Evolutionary conservation across 2,888 invertebrate species (phyloP), one percentile per base, ranked within the genome.

Genomic region (Andrena trimmerana): DNA sequence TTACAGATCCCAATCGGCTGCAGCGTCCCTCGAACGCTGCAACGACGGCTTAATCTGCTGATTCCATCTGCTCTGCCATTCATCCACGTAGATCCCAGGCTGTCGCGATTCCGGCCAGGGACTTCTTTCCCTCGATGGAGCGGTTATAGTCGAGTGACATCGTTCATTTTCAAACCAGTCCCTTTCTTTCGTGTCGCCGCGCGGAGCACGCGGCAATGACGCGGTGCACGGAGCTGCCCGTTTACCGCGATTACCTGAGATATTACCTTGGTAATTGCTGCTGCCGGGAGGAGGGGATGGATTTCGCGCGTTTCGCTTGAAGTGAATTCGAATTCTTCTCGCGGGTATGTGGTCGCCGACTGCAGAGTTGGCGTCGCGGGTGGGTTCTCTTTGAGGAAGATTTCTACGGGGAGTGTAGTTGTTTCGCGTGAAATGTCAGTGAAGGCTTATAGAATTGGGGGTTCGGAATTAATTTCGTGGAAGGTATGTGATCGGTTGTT

Each of bases 1-100:
- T 82, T 72, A 57, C 74, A 69, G 78, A 84, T 83, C 72, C 68
- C 75, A 68, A 84, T 78, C 78, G 68, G 20, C 59, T 59, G 71
- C 68, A 71, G 59, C 72, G 42, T 42, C 66, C 73, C 57, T 20
- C 24, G 48, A 54, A 20, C 36, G 33, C 10, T 36, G 52, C 60
- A 72, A 67, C 67, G 70, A 69, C 50, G 48, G 31, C 60, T 70
- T 68, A 82, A 82, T 75, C 82, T 71, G 36, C 6, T 33, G 81
- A 75, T 81, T 75, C 60, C 71, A 82, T 82, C 82, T 60, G 36
- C 20, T 8, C 36, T 16, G 57, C 80, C 31, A 80, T 80, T 72
- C 81, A 31, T 72, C 48, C 71, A 29, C 8, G n/a, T 31, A 27
- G 24, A 68, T 63, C 42, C 57, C 68, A 10, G 54, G 62, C 42